Evolutionary conservation across 2,113 vertebrate species (phyloP).

Genomic region (Rafetus swinhoei): DNA sequence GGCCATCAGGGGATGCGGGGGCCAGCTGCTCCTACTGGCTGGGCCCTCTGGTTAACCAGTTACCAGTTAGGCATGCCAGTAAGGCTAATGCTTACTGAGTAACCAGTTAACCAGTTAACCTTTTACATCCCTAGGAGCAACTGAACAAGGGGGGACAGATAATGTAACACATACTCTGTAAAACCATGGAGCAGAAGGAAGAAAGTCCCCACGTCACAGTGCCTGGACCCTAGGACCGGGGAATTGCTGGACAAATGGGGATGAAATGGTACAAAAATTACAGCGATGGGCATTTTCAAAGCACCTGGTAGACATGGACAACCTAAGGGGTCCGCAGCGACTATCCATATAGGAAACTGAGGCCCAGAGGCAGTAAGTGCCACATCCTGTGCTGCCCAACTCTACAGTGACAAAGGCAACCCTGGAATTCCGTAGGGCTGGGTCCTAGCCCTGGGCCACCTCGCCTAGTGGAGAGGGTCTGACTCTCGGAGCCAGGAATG

Average conservation of each 20-base stretch:
- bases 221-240: background rate
- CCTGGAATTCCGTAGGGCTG: no score
- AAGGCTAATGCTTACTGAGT: no score
- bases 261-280: background rate
- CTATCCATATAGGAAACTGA: background rate
- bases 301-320: rapidly evolving
- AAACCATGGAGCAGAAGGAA: rapidly evolving
- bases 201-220: background rate
- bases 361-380: background rate
- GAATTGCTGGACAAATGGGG: background rate
- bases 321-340: background rate
- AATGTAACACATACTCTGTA: background rate
- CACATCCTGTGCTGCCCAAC: background rate
- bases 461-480: no score
- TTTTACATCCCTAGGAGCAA: no score
- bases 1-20: no score
- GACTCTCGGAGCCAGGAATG: background rate
- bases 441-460: no score
- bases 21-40: no score
- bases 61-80: no score
- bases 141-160: rapidly evolving
- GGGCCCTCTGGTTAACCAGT: no score
- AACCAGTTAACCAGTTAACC: no score
- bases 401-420: background rate
- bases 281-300: background rate